Percentiles rank a stretch among this genome's conserved stretches.
Evolutionary conservation across 2,797 vertebrate species (phyloP).

Genomic region (Chanos chanos): DNA sequence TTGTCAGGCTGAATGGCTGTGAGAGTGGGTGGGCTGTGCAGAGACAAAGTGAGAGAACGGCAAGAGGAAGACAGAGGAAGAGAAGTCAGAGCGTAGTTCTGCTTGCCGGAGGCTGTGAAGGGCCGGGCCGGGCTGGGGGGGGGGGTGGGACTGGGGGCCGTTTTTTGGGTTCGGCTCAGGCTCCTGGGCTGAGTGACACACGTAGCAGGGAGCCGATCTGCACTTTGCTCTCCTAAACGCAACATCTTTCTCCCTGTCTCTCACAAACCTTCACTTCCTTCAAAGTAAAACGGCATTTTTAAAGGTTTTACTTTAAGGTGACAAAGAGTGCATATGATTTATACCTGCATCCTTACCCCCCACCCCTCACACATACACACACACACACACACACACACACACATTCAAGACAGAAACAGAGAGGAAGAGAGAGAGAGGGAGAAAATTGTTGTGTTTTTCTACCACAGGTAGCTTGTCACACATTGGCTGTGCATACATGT

Average conservation of each 20-base stretch:
- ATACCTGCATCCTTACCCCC: not conserved
- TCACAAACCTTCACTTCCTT: no score
- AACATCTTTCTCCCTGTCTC: no score
- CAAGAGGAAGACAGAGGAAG: not conserved
- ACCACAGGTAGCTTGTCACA: not conserved
- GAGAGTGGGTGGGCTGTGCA: not conserved
- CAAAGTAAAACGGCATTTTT: not conserved
- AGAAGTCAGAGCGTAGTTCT: not conserved
- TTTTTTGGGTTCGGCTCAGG: no score
- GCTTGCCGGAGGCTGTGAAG: not conserved
- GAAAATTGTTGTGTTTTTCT: slow-evolving; percentile 1
- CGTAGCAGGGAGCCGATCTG: not conserved
- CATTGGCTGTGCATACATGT: no score
- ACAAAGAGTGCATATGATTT: not conserved
- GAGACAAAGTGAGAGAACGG: not conserved
- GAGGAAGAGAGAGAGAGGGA: no score
- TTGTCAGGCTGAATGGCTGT: not conserved
- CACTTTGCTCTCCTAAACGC: not conserved
- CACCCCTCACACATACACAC: not conserved
- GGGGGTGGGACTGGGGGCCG: no score
- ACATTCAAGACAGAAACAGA: not conserved
- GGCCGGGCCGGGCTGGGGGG: not conserved
- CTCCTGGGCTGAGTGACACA: not conserved
- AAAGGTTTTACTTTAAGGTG: not conserved
- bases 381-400: not conserved